Conservation (phyloP, 2,888 invertebrate genomes). For the Linnaemya vulpina region DNA sequence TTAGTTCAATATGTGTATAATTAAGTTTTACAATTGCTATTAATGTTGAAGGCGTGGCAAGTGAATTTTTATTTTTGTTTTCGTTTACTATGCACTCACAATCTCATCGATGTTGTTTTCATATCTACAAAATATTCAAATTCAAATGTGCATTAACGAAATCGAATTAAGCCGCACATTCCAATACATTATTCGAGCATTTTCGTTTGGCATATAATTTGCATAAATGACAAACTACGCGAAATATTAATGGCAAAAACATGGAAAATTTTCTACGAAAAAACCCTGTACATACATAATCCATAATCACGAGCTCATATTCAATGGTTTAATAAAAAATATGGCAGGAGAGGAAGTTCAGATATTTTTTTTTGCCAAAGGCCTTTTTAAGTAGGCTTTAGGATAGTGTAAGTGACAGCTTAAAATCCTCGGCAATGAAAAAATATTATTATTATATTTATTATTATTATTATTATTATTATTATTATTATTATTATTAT, state of each 20-base stretch:
- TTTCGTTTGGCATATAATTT: constrained; percentile 58
- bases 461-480: too few relatives aligned
- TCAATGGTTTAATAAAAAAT: background rate
- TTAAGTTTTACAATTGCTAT: constrained; percentile 14
- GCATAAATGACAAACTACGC: constrained; percentile 58
- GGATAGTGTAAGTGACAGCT: too few relatives aligned
- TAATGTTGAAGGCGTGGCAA: constrained; percentile 26
- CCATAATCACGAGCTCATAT: constrained; percentile 3
- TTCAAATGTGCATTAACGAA: constrained; percentile 60
- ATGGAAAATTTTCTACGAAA: constrained; percentile 2
- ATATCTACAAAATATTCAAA: constrained; percentile 37
- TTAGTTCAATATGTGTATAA: constrained; percentile 18
- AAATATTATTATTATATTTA: too few relatives aligned
- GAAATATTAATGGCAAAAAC: constrained; percentile 40
- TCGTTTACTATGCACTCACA: background rate
- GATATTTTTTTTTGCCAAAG: too few relatives aligned
- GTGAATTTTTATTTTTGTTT: background rate
- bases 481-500: too few relatives aligned
- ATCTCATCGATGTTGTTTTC: background rate
- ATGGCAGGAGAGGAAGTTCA: background rate
- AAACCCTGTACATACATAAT: background rate
- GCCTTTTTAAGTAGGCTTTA: background rate
- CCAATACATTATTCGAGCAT: constrained; percentile 45
- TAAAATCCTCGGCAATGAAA: too few relatives aligned
- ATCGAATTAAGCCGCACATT: constrained; percentile 59